Percentiles rank a stretch among this genome's conserved stretches.
These are phyloP conservation scores for Lysandra bellargus DNA, from an alignment of 2,888 invertebrate species.

Conservation along the genomic window DNA sequence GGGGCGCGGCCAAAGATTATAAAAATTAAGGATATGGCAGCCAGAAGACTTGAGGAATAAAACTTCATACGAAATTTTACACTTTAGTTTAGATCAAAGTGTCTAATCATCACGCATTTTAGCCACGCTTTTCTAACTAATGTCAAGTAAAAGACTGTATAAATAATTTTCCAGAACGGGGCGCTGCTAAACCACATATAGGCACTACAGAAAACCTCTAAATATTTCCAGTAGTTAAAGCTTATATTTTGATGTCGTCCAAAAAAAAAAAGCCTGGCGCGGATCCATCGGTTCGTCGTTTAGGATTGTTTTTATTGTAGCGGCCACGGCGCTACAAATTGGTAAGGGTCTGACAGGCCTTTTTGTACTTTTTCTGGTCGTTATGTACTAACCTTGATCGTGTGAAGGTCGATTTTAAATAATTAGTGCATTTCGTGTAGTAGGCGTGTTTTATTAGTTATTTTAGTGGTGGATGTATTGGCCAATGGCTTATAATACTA, in stretches of 20 bases:
- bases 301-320: slow-evolving; percentile 51
- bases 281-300: not conserved
- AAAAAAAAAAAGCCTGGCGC: not conserved
- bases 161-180: too few species aligned
- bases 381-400: slow-evolving; percentile 55
- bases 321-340: slow-evolving; percentile 60
- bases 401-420: slow-evolving; percentile 46
- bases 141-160: too few species aligned
- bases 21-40: too few species aligned
- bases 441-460: not conserved
- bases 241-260: not conserved
- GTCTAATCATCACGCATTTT: not conserved
- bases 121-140: not conserved
- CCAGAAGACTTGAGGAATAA: too few species aligned
- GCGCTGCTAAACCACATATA: not conserved
- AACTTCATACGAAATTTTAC: too few species aligned
- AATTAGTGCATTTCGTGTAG: slow-evolving; percentile 10
- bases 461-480: not conserved
- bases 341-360: slow-evolving; percentile 57
- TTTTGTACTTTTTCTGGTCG: slow-evolving; percentile 51
- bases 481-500: not conserved
- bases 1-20: not conserved
- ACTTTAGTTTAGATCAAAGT: too few species aligned
- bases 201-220: not conserved
- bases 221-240: not conserved